Percentiles rank a stretch among this genome's conserved stretches.
phyloP scores from a whole-genome alignment of 2,888 invertebrate species.

The Cerceris ruficornis region DNA sequence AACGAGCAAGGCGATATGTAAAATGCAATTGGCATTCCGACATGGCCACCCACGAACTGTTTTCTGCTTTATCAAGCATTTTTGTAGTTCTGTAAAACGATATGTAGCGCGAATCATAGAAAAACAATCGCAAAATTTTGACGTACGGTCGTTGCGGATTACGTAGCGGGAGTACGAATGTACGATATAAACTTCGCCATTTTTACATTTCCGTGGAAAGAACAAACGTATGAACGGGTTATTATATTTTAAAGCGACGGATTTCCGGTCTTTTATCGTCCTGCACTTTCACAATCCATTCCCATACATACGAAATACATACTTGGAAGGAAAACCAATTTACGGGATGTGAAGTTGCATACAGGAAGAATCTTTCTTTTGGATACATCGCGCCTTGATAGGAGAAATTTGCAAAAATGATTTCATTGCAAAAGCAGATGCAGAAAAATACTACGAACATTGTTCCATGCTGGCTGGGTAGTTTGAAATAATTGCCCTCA shows the following conservation, averaged over 20 bases:
- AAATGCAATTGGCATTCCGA: too few relatives aligned
- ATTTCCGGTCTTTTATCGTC: slow-evolving; percentile 11
- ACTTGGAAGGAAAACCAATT: not conserved
- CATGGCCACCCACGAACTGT: too few relatives aligned
- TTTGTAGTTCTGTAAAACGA: not conserved
- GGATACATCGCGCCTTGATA: too few relatives aligned
- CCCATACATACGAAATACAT: not conserved
- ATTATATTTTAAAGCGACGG: slow-evolving; percentile 11
- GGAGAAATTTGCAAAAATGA: too few relatives aligned
- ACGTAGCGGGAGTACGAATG: slow-evolving; percentile 1
- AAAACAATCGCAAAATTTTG: not conserved
- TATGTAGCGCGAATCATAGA: not conserved
- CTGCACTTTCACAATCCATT: slow-evolving; percentile 2
- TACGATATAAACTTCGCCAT: not conserved
- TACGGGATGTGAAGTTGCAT: too few relatives aligned
- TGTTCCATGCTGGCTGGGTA: too few relatives aligned
- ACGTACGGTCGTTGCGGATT: slow-evolving; percentile 17
- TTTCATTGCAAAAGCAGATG: too few relatives aligned
- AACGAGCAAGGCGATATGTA: too few relatives aligned
- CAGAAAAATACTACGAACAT: too few relatives aligned
- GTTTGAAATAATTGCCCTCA: too few relatives aligned
- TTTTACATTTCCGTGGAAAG: slow-evolving; percentile 10
- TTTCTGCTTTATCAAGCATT: not conserved
- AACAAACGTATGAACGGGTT: slow-evolving; percentile 25
- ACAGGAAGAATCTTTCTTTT: too few relatives aligned